Evolutionary conservation across 1,140 invertebrate species (phyloP).

Genomic region (Solenopsis invicta): DNA sequence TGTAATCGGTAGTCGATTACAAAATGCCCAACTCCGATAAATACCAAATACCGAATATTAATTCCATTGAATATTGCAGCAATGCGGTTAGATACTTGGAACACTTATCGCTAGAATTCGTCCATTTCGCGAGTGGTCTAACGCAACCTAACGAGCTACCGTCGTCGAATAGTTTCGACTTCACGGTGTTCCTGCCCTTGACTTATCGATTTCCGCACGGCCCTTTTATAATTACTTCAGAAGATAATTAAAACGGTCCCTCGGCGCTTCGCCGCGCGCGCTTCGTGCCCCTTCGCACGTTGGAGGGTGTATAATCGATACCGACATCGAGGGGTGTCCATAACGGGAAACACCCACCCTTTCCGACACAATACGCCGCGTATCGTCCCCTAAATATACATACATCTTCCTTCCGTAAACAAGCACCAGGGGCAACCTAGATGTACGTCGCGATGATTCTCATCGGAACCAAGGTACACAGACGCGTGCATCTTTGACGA

Average conservation of each 20-base stretch:
- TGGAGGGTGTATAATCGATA: conserved; percentile 85
- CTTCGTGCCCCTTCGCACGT: conserved; percentile 50
- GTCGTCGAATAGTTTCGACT: conserved; percentile 41
- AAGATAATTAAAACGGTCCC: conserved; percentile 82
- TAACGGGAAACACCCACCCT: conserved; percentile 80
- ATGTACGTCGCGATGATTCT: conserved; percentile 49
- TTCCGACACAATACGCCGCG: conserved; percentile 51
- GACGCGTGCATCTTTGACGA: conserved; percentile 13
- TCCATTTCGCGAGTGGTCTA: not conserved
- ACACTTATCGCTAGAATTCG: not conserved
- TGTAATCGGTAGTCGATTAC: too few species aligned
- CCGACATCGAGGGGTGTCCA: conserved; percentile 80
- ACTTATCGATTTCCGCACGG: conserved; percentile 71
- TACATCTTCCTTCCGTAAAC: conserved; percentile 73
- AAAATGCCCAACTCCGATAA: not conserved
- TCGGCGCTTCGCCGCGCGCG: conserved; percentile 74
- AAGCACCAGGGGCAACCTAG: conserved; percentile 64
- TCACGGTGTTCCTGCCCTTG: conserved; percentile 53
- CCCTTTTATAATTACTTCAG: conserved; percentile 81
- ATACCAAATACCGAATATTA: not conserved
- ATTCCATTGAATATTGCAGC: not conserved
- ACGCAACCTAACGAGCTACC: conserved; percentile 15
- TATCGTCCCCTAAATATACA: conserved; percentile 75
- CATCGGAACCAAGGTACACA: conserved; percentile 14
- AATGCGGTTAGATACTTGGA: not conserved